phyloP scores from a whole-genome alignment of 1,140 invertebrate species.

The Paraescarpia echinospica region DNA sequence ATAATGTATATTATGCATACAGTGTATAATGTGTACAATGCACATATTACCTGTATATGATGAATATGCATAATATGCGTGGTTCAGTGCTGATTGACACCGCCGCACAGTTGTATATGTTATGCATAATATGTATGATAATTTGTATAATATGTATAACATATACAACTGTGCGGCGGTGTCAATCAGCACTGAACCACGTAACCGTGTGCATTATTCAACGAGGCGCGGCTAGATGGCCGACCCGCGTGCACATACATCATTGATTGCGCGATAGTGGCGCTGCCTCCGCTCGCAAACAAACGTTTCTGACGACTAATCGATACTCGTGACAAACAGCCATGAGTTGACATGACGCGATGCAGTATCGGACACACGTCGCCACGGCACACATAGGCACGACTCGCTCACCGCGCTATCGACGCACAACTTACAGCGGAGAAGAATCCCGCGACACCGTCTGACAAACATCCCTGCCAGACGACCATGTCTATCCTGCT shows the following conservation, averaged over 20 bases:
- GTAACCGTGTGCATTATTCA: not conserved
- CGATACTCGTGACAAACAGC: not conserved
- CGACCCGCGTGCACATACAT: not conserved
- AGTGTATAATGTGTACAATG: too few species aligned
- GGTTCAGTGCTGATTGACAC: not conserved
- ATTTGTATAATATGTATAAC: not conserved
- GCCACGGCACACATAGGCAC: not conserved
- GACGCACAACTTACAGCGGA: not conserved
- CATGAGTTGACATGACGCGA: not conserved
- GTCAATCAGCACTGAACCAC: not conserved
- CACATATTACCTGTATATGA: too few species aligned
- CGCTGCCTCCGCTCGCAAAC: not conserved
- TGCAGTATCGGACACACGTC: not conserved
- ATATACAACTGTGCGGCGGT: not conserved
- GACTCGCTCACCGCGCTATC: not conserved
- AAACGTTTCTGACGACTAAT: not conserved
- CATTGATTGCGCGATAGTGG: not conserved
- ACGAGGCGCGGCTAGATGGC: not conserved
- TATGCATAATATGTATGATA: not conserved
- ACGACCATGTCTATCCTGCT: not conserved
- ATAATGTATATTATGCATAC: too few species aligned
- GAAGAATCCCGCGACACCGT: not conserved
- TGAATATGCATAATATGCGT: not conserved
- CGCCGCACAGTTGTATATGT: not conserved
- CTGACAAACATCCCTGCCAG: not conserved